A percentile compares a stretch with the other conserved stretches of the same genome.
Conservation (phyloP, 2,113 vertebrate genomes). For the Ancistrus triradiatus region DNA sequence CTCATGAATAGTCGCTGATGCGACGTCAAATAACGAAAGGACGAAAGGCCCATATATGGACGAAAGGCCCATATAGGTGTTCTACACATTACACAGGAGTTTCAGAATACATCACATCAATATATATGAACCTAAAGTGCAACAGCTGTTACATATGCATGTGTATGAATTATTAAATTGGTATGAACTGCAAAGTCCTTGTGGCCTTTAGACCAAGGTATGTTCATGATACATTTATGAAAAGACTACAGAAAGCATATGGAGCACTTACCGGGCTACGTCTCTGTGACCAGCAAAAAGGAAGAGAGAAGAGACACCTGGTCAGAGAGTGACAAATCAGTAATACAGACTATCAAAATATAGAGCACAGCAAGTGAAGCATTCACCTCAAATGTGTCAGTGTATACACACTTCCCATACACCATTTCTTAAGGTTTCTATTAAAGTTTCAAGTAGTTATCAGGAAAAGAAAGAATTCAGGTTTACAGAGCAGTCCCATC, state of each 20-base stretch:
- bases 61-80: neutral
- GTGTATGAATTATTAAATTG: neutral
- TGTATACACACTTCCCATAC: neutral
- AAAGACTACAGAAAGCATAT: neutral
- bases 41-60: too few relatives aligned
- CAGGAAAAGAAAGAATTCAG: too few relatives aligned
- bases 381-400: slow-evolving; percentile 1
- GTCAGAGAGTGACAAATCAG: slow-evolving; percentile 94
- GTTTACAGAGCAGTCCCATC: too few relatives aligned
- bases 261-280: slow-evolving; percentile 92
- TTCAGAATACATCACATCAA: neutral
- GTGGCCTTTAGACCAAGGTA: neutral
- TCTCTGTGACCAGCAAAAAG: slow-evolving; percentile 98
- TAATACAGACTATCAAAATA: slow-evolving; percentile 61
- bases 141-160: slow-evolving; percentile 5
- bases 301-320: slow-evolving; percentile 98
- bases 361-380: neutral
- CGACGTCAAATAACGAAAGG: too few relatives aligned
- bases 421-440: too few relatives aligned
- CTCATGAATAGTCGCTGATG: too few relatives aligned
- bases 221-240: neutral
- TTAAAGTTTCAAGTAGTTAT: too few relatives aligned
- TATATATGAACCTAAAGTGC: slow-evolving; percentile 5
- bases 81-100: neutral
- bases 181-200: neutral